Percentiles rank a stretch among this genome's conserved stretches.
These are phyloP conservation scores for Pseudomyrmex pallidus DNA, from an alignment of 1,140 invertebrate genomes.

Conservation along the genomic window DNA sequence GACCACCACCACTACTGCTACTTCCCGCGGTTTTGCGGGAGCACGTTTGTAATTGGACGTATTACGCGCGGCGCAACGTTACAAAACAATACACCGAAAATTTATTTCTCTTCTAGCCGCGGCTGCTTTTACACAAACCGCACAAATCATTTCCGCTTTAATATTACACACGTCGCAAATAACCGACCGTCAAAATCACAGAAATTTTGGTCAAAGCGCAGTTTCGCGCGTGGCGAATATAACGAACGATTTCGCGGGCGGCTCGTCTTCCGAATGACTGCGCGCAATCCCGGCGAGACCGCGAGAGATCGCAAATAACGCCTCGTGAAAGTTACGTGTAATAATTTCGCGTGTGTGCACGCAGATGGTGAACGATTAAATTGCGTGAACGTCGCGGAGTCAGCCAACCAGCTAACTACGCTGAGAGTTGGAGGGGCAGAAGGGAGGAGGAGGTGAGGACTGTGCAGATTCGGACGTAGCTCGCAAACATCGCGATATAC, in stretches of 20 bases:
- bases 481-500: conserved; percentile 70
- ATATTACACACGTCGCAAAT: background rate
- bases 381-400: conserved; percentile 16
- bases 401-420: conserved; percentile 50
- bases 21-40: background rate
- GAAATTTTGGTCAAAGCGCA: background rate
- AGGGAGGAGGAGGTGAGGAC: background rate
- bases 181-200: background rate
- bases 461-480: background rate
- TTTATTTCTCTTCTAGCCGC: background rate
- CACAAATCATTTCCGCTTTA: background rate
- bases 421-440: background rate
- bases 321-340: conserved; percentile 21
- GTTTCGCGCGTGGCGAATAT: background rate
- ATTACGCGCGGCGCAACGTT: background rate
- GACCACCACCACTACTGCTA: background rate
- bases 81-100: too few relatives aligned
- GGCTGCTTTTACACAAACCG: background rate
- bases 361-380: conserved; percentile 30
- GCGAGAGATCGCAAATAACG: conserved; percentile 15
- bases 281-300: conserved; percentile 7
- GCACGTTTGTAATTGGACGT: background rate
- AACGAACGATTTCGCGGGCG: conserved; percentile 24
- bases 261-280: background rate
- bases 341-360: conserved; percentile 17